Conservation (phyloP, 1,140 invertebrate species). For the Potamilus streckersoni region DNA sequence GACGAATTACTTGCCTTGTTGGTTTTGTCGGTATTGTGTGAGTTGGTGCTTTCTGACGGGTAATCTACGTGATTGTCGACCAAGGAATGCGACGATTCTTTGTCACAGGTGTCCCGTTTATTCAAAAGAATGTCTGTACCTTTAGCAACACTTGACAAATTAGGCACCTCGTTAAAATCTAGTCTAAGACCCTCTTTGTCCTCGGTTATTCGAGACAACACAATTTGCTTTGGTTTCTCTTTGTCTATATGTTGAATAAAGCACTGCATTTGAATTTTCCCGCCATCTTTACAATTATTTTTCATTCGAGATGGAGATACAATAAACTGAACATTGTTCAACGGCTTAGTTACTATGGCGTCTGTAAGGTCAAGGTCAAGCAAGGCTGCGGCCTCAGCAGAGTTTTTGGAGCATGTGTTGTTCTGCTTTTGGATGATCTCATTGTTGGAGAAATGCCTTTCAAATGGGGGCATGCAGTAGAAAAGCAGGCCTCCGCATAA, state of each 20-base stretch:
- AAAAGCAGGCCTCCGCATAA: constrained; percentile 56
- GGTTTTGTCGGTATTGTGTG: constrained; percentile 48
- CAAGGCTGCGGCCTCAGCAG: constrained; percentile 57
- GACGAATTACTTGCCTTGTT: constrained; percentile 35
- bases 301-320: constrained; percentile 50
- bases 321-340: constrained; percentile 55
- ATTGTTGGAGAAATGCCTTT: constrained; percentile 57
- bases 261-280: constrained; percentile 59
- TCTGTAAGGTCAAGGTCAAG: constrained; percentile 60
- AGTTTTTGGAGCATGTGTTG: constrained; percentile 49
- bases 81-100: constrained; percentile 21
- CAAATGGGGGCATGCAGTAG: constrained; percentile 59
- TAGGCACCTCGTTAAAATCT: constrained; percentile 48
- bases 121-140: constrained; percentile 6
- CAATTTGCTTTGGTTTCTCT: constrained; percentile 55
- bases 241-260: constrained; percentile 58
- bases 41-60: constrained; percentile 51
- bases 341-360: constrained; percentile 51
- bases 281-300: constrained; percentile 44
- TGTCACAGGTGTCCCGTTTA: constrained; percentile 15
- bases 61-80: constrained; percentile 19
- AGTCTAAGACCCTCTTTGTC: constrained; percentile 53
- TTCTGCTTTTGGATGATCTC: constrained; percentile 56
- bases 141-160: background rate
- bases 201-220: constrained; percentile 60